Percentiles rank a stretch among this genome's conserved stretches.
phyloP scores from a whole-genome alignment of 2,888 invertebrate genomes.

The Seira ritae region DNA sequence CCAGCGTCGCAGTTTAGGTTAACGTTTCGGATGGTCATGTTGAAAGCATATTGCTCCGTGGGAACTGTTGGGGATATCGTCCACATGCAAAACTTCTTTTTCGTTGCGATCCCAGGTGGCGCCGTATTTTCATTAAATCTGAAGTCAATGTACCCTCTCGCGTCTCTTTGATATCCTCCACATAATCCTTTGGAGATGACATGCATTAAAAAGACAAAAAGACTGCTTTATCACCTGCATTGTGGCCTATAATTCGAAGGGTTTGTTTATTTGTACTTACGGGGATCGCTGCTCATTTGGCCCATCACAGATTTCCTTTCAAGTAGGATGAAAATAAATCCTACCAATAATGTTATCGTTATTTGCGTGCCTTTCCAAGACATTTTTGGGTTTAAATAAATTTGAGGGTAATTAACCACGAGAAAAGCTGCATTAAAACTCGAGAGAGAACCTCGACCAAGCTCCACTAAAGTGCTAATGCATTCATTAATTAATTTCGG shows the following conservation, averaged over 20 bases:
- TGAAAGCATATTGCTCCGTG: slow-evolving; percentile 1
- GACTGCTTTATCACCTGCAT: neutral
- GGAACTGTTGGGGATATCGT: slow-evolving; percentile 52
- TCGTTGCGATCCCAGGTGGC: slow-evolving; percentile 28
- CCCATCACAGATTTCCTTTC: too few relatives aligned
- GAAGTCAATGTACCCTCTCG: slow-evolving; percentile 50
- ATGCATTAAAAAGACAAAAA: neutral
- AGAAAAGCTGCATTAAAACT: too few relatives aligned
- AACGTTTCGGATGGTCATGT: slow-evolving; percentile 51
- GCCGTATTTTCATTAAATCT: slow-evolving; percentile 45
- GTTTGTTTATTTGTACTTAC: slow-evolving; percentile 8
- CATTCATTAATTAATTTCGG: too few relatives aligned
- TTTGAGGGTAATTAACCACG: too few relatives aligned
- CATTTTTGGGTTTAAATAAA: too few relatives aligned
- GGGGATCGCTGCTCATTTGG: slow-evolving; percentile 31
- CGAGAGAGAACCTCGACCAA: too few relatives aligned
- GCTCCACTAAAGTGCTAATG: too few relatives aligned
- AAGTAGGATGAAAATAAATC: too few relatives aligned
- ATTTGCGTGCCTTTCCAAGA: too few relatives aligned
- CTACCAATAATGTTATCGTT: too few relatives aligned
- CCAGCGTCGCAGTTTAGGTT: slow-evolving; percentile 31
- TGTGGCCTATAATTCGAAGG: neutral
- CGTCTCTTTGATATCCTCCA: slow-evolving; percentile 53
- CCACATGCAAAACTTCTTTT: slow-evolving; percentile 58
- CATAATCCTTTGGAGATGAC: slow-evolving; percentile 43